These are phyloP conservation scores for Cyclina sinensis DNA, from an alignment of 1,140 invertebrate species.

Conservation along the genomic window DNA sequence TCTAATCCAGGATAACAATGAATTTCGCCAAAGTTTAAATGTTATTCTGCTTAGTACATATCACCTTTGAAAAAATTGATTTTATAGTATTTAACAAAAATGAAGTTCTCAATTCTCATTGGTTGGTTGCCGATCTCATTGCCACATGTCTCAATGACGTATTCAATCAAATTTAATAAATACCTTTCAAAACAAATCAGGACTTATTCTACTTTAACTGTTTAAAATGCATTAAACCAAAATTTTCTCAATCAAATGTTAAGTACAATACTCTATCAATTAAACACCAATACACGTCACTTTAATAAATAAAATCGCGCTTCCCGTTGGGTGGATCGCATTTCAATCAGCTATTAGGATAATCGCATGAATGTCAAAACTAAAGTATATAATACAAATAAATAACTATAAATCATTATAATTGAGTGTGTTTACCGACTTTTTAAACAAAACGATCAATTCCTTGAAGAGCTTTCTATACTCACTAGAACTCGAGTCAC, in stretches of 20 bases:
- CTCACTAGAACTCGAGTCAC: constrained; percentile 12
- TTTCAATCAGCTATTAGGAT: neutral
- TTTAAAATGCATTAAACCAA: constrained; percentile 4
- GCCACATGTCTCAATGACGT: neutral
- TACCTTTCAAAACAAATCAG: neutral
- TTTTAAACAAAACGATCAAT: constrained; percentile 45
- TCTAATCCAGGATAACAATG: no score
- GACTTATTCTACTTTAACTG: constrained; percentile 7
- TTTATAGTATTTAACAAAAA: no score
- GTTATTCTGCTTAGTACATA: no score
- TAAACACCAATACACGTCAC: constrained; percentile 15
- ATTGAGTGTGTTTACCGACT: constrained; percentile 36
- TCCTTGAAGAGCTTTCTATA: constrained; percentile 28
- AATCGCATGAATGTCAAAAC: constrained; percentile 38
- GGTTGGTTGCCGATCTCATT: no score
- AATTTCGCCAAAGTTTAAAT: no score
- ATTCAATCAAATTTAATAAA: neutral
- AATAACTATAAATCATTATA: constrained; percentile 41
- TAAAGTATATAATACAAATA: constrained; percentile 44
- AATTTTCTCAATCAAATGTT: constrained; percentile 14
- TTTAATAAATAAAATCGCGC: constrained; percentile 42
- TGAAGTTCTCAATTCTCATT: neutral
- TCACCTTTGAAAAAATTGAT: no score
- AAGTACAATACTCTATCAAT: constrained; percentile 28
- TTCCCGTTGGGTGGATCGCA: neutral